Conservation (phyloP, 2,113 vertebrate genomes). For the Trinectes maculatus region DNA sequence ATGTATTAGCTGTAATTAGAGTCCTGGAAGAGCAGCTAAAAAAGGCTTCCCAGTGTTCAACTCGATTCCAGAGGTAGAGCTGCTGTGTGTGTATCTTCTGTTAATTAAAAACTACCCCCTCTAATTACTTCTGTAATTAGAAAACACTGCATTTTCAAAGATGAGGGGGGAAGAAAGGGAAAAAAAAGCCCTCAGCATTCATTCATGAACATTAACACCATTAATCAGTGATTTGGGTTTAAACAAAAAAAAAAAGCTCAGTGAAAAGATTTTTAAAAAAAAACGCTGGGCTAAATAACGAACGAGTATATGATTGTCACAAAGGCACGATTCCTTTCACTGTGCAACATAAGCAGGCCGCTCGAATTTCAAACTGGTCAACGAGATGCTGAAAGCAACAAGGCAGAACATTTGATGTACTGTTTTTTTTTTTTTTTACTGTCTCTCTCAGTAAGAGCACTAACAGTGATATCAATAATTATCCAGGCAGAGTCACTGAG, state of each 20-base stretch:
- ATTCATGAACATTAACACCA: conserved; percentile 33
- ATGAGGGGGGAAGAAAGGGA: not conserved
- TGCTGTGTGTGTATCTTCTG: conserved; percentile 65
- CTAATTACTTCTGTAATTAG: conserved; percentile 70
- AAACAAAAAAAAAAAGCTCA: conserved; percentile 8
- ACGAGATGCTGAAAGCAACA: not conserved
- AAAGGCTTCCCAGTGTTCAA: conserved; percentile 26
- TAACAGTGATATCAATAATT: not conserved
- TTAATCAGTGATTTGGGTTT: conserved; percentile 27
- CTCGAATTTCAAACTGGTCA: not conserved
- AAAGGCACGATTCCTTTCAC: too few species aligned
- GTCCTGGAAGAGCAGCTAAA: conserved; percentile 31
- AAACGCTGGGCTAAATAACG: not conserved
- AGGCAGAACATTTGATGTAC: not conserved
- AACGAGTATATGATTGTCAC: not conserved
- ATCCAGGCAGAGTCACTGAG: conserved; percentile 8
- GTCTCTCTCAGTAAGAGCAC: not conserved
- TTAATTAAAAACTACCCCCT: conserved; percentile 66
- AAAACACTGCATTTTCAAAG: conserved; percentile 51
- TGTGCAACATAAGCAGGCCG: not conserved
- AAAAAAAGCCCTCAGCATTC: not conserved
- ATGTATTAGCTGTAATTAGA: conserved; percentile 46
- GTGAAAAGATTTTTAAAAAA: not conserved
- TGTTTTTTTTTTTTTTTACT: not conserved
- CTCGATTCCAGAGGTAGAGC: conserved; percentile 32